Evolutionary conservation across 2,113 vertebrate species (phyloP).

Genomic region (Chaetops frenatus): DNA sequence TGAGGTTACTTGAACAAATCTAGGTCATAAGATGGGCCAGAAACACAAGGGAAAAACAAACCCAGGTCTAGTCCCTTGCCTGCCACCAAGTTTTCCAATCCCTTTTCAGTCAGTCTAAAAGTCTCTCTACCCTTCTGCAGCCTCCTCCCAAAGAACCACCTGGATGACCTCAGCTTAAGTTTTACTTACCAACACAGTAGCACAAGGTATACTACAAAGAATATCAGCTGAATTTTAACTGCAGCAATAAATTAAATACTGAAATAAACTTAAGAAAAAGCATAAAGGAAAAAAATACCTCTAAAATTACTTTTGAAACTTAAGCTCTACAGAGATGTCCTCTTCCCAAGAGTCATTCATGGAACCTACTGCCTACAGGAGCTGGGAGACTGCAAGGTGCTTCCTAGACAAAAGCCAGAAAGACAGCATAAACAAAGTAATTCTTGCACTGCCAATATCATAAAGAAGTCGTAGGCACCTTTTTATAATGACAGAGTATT

Average conservation of each 20-base stretch:
- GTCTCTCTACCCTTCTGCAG: neutral
- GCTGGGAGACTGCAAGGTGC: neutral
- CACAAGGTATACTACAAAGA: neutral
- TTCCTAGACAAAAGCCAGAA: neutral
- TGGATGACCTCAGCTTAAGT: neutral
- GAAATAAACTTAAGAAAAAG: neutral
- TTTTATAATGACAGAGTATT: conserved; percentile 51
- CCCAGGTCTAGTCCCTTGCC: neutral
- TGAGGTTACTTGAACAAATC: neutral
- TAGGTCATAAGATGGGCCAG: neutral
- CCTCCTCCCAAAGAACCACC: neutral
- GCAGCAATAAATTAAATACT: neutral
- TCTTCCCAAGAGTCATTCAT: neutral
- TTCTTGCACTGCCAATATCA: neutral
- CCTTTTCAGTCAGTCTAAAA: neutral
- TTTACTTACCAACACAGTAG: neutral
- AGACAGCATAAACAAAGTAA: neutral
- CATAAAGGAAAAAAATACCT: neutral
- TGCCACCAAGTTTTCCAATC: neutral
- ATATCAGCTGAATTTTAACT: neutral
- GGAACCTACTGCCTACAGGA: neutral
- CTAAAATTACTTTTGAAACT: neutral
- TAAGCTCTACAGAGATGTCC: neutral
- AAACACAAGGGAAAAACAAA: neutral
- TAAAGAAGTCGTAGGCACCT: neutral